Evolutionary conservation across 2,113 vertebrate species (phyloP).

Genomic region (Dendrocopos noguchii): DNA sequence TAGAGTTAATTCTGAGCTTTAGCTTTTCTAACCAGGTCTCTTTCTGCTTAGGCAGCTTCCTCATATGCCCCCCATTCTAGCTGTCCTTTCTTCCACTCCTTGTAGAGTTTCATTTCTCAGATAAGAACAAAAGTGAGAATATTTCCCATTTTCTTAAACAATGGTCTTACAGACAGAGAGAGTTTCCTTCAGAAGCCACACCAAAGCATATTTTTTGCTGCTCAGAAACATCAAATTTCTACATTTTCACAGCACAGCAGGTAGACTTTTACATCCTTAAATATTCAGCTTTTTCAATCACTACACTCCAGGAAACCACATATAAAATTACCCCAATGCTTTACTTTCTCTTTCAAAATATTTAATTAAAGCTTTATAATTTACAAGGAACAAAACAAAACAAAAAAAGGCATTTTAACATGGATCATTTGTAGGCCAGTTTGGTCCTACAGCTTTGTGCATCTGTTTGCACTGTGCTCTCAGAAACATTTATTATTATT

Average conservation of each 20-base stretch:
- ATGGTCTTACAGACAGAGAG: neutral
- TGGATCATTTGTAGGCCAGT: neutral
- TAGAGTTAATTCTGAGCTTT: too few species aligned
- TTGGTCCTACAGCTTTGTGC: neutral
- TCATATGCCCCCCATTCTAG: too few species aligned
- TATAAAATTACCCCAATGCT: neutral
- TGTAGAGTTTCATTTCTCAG: neutral
- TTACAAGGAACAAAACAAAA: neutral
- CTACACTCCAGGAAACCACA: neutral
- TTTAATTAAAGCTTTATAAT: neutral
- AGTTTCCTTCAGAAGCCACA: neutral
- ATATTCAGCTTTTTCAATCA: slow-evolving; percentile 2
- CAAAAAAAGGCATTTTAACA: neutral
- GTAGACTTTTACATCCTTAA: neutral
- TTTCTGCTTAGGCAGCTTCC: too few species aligned
- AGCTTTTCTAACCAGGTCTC: too few species aligned
- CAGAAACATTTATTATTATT: neutral
- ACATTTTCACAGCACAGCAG: neutral
- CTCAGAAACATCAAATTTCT: neutral
- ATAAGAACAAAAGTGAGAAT: neutral
- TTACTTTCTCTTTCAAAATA: neutral
- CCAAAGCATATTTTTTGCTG: neutral
- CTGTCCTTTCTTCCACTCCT: too few species aligned
- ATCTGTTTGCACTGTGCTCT: neutral
- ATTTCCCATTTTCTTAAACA: neutral